Evolutionary conservation across 1,140 invertebrate genomes (phyloP).

Genomic region (Eurosta solidaginis): DNA sequence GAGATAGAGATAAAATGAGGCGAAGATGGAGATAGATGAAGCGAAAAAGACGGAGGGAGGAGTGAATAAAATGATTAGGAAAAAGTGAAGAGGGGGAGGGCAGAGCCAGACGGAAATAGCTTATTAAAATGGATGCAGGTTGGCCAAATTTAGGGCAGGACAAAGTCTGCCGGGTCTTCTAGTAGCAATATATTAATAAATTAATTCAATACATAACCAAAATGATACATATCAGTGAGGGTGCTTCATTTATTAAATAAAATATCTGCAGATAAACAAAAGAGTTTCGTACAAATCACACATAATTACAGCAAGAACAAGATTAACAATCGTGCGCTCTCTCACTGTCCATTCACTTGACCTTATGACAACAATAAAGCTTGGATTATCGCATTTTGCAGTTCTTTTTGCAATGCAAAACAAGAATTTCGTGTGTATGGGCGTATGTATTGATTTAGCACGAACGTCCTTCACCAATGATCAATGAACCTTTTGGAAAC

Average conservation of each 20-base stretch:
- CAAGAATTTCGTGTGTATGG: neutral
- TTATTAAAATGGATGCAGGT: too few species aligned
- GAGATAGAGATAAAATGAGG: too few species aligned
- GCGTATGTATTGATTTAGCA: neutral
- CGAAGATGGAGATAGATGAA: too few species aligned
- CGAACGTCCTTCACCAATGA: slow-evolving; percentile 4
- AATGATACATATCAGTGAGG: neutral
- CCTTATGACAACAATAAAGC: slow-evolving; percentile 13
- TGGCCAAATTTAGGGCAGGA: too few species aligned
- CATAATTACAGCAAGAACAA: neutral
- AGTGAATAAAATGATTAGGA: too few species aligned
- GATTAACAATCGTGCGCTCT: neutral
- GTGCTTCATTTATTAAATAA: neutral
- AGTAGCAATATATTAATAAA: neutral
- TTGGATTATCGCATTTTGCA: neutral
- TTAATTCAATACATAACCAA: neutral
- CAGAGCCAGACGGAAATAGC: too few species aligned
- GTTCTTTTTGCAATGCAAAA: neutral
- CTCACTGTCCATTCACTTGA: neutral
- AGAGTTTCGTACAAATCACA: neutral
- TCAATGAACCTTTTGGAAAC: slow-evolving; percentile 4
- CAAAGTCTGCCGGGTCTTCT: too few species aligned
- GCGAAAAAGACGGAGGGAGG: too few species aligned
- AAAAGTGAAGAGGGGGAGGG: too few species aligned
- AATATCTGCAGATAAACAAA: neutral